Percentiles rank a stretch among this genome's conserved stretches.
phyloP scores from a whole-genome alignment of 2,888 invertebrate species.

The Tipula vernalis region DNA sequence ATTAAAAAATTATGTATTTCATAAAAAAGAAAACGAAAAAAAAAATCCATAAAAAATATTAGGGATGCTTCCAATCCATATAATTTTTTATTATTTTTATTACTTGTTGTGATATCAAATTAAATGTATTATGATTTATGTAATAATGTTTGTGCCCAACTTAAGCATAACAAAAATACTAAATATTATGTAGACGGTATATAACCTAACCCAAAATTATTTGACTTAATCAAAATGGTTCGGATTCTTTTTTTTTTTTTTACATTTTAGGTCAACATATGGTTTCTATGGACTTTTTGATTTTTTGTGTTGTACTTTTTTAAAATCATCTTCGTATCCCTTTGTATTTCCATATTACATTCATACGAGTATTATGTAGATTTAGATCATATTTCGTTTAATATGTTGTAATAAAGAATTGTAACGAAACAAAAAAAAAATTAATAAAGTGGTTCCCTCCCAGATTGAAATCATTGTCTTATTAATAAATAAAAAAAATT shows the following conservation, averaged over 20 bases:
- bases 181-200: background rate
- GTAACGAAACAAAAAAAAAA: background rate
- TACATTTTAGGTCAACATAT: background rate
- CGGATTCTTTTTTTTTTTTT: background rate
- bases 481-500: background rate
- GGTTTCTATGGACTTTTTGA: background rate
- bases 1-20: background rate
- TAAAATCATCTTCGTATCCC: background rate
- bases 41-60: background rate
- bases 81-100: background rate
- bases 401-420: background rate
- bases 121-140: background rate
- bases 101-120: background rate
- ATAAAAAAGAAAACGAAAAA: background rate
- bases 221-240: background rate
- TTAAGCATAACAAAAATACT: background rate
- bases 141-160: background rate
- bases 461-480: background rate
- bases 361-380: background rate
- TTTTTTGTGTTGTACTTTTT: background rate
- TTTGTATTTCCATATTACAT: background rate
- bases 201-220: slow-evolving; percentile 4
- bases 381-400: background rate
- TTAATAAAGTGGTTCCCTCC: background rate
- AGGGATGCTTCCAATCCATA: background rate